phyloP scores from a whole-genome alignment of 2,113 vertebrate species.

The Coreoperca whiteheadi region DNA sequence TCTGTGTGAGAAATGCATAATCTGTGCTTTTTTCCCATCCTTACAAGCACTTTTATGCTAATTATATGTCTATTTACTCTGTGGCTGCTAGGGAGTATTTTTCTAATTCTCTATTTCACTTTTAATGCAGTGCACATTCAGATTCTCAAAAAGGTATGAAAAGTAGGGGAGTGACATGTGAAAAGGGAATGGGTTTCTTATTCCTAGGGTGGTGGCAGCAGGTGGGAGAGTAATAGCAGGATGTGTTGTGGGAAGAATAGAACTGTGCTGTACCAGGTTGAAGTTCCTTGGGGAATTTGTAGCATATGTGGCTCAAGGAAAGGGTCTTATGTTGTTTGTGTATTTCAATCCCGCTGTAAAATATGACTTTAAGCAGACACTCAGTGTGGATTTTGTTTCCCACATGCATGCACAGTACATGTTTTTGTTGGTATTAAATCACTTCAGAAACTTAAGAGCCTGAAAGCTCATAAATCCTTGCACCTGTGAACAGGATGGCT shows the following conservation, averaged over 20 bases:
- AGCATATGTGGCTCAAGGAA: constrained; percentile 29
- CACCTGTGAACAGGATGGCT: constrained; percentile 37
- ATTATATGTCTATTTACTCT: constrained; percentile 67
- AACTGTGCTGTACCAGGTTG: constrained; percentile 8
- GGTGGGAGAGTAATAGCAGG: constrained; percentile 44
- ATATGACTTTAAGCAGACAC: constrained; percentile 17
- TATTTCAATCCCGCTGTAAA: constrained; percentile 37
- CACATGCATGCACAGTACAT: constrained; percentile 2
- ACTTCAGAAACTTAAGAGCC: constrained; percentile 32
- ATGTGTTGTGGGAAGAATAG: constrained; percentile 36
- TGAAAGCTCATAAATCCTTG: constrained; percentile 53
- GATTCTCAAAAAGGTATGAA: constrained; percentile 24
- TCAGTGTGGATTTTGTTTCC: not conserved
- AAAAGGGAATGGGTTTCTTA: constrained; percentile 30
- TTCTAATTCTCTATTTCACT: constrained; percentile 37
- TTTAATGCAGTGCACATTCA: constrained; percentile 26
- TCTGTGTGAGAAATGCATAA: constrained; percentile 60
- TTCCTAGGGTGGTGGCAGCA: constrained; percentile 41
- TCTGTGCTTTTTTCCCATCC: constrained; percentile 47
- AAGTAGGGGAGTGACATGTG: constrained; percentile 19
- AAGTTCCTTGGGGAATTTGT: constrained; percentile 34
- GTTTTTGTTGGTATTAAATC: constrained; percentile 37
- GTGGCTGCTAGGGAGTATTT: constrained; percentile 48
- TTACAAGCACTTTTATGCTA: constrained; percentile 65
- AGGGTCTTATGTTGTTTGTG: constrained; percentile 30